These are phyloP conservation scores for Eudasyphora cyanicolor DNA, from an alignment of 2,888 invertebrate genomes.

Conservation along the genomic window DNA sequence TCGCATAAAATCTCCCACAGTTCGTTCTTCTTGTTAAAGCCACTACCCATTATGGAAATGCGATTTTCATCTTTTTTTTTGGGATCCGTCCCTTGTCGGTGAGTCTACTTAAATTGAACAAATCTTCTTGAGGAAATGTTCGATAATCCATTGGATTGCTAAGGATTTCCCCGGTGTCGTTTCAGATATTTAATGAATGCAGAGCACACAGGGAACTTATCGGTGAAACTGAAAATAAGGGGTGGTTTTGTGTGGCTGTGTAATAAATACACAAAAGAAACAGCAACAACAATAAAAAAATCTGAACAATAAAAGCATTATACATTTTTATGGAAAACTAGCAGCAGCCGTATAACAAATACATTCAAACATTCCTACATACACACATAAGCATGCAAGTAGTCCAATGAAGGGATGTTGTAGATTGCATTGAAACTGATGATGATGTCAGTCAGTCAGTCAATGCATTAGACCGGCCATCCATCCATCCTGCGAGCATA, in stretches of 20 bases:
- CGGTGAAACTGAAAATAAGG: background rate
- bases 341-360: background rate
- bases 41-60: slow-evolving; percentile 38
- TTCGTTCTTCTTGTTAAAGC: background rate
- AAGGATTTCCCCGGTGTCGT: background rate
- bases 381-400: background rate
- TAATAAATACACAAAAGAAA: no score
- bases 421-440: background rate
- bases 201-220: background rate
- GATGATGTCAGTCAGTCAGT: no score
- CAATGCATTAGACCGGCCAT: slow-evolving; percentile 5
- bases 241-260: slow-evolving; percentile 1
- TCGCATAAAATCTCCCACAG: background rate
- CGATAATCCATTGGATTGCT: slow-evolving; percentile 23
- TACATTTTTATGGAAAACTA: slow-evolving; percentile 12
- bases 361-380: background rate
- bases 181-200: background rate
- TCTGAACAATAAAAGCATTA: background rate
- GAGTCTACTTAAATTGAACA: slow-evolving; percentile 15
- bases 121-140: slow-evolving; percentile 21
- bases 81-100: background rate
- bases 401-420: background rate
- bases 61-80: background rate
- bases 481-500: no score
- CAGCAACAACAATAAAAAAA: no score